phyloP scores from a whole-genome alignment of 1,140 invertebrate genomes.

The Saccostrea echinata region DNA sequence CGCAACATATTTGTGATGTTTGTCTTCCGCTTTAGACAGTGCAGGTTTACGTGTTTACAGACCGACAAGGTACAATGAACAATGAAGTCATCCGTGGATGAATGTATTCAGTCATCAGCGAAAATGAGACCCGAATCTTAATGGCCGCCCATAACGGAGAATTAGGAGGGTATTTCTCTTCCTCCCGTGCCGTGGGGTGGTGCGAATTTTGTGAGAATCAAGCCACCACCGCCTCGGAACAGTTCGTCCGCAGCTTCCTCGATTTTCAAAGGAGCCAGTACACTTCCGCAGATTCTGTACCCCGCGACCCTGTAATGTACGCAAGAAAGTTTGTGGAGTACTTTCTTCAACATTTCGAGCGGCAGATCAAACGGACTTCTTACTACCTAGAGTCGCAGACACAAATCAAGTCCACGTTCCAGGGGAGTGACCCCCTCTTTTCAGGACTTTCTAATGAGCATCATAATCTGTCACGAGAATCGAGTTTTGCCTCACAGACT shows the following conservation, averaged over 20 bases:
- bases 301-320: conserved; percentile 83
- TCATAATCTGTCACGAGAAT: conserved; percentile 22
- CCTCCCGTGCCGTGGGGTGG: conserved; percentile 64
- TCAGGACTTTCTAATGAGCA: conserved; percentile 22
- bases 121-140: conserved; percentile 45
- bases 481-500: conserved; percentile 17
- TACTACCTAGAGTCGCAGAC: conserved; percentile 47
- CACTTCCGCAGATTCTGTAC: conserved; percentile 84
- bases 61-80: conserved; percentile 40
- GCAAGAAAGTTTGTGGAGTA: conserved; percentile 90
- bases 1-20: conserved; percentile 59
- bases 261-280: conserved; percentile 88
- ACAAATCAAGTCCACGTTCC: conserved; percentile 22
- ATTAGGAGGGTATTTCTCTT: conserved; percentile 55
- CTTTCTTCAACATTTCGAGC: conserved; percentile 83
- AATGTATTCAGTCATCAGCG: neutral
- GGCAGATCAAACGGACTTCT: conserved; percentile 68
- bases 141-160: conserved; percentile 72
- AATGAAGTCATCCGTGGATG: conserved; percentile 74
- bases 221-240: conserved; percentile 89
- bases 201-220: conserved; percentile 93
- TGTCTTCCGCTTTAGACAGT: conserved; percentile 62
- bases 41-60: conserved; percentile 31
- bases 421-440: conserved; percentile 40
- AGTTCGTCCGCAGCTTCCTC: conserved; percentile 92